A percentile compares a stretch with the other conserved stretches of the same genome.
Evolutionary conservation across 2,113 vertebrate species (phyloP).

Genomic region (Thunnus thynnus): DNA sequence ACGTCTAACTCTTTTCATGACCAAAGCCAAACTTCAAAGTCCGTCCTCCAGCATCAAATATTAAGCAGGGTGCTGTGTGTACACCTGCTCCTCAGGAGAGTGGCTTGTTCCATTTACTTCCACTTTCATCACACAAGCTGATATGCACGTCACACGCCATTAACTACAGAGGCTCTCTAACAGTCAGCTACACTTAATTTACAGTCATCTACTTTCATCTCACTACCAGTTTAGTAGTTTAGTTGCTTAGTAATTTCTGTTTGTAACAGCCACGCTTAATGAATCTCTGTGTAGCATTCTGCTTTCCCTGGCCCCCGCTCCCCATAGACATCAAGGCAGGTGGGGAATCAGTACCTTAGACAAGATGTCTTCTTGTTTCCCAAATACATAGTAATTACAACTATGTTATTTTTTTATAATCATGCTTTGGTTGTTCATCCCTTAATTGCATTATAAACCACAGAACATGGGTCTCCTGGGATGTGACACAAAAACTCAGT

Average conservation of each 20-base stretch:
- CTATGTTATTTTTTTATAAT: neutral
- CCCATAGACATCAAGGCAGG: neutral
- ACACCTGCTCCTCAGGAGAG: conserved; percentile 67
- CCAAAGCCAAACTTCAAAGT: conserved; percentile 71
- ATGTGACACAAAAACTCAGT: neutral
- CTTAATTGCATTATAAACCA: neutral
- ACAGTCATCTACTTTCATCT: neutral
- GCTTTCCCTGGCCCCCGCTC: neutral
- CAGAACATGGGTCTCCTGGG: conserved; percentile 13
- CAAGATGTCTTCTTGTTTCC: neutral
- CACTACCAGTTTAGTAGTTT: neutral
- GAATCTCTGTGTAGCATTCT: neutral
- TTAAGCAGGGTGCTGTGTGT: conserved; percentile 62
- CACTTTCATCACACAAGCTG: conserved; percentile 60
- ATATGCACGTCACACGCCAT: neutral
- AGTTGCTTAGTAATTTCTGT: neutral
- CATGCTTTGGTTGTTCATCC: neutral
- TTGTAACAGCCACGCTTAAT: neutral
- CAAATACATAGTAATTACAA: neutral
- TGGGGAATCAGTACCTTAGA: neutral
- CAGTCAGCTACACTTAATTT: neutral
- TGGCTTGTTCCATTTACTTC: conserved; percentile 52
- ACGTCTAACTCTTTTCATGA: conserved; percentile 34
- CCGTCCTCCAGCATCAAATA: conserved; percentile 72
- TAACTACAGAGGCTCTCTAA: neutral